Percentiles rank a stretch among this genome's conserved stretches.
These are phyloP conservation scores for Ictalurus furcatus DNA, from an alignment of 2,113 vertebrate species.

Conservation along the genomic window DNA sequence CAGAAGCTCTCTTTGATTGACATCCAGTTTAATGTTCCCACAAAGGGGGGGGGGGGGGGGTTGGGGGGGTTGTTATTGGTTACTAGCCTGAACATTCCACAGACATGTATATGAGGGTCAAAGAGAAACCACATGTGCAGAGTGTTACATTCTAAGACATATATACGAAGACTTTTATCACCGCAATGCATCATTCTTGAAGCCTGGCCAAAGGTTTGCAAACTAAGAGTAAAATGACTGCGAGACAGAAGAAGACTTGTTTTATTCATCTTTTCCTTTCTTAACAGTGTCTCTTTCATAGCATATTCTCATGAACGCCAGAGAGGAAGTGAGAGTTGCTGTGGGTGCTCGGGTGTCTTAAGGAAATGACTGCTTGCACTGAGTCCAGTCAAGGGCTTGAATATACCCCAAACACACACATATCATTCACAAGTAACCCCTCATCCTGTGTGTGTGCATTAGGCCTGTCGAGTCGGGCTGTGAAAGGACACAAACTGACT, in stretches of 20 bases:
- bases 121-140: conserved; percentile 39
- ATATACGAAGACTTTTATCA: conserved; percentile 22
- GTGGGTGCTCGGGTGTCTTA: conserved; percentile 35
- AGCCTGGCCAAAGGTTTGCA: not conserved
- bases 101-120: conserved; percentile 29
- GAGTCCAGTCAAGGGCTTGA: conserved; percentile 31
- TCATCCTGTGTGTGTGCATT: conserved; percentile 17
- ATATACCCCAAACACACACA: conserved; percentile 50
- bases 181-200: conserved; percentile 17
- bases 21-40: conserved; percentile 43
- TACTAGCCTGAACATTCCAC: conserved; percentile 50
- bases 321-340: conserved; percentile 51
- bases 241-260: conserved; percentile 42
- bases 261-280: conserved; percentile 39
- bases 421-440: conserved; percentile 48
- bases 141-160: conserved; percentile 18
- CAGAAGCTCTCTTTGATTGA: conserved; percentile 49
- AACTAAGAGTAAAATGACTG: not conserved
- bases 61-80: conserved; percentile 36
- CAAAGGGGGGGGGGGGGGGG: not conserved
- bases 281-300: conserved; percentile 57
- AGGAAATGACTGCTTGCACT: conserved; percentile 49
- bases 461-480: not conserved
- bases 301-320: conserved; percentile 46
- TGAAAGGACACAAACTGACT: conserved; percentile 31